Conservation (phyloP, 2,797 vertebrate species). For the Cetoscarus ocellatus region DNA sequence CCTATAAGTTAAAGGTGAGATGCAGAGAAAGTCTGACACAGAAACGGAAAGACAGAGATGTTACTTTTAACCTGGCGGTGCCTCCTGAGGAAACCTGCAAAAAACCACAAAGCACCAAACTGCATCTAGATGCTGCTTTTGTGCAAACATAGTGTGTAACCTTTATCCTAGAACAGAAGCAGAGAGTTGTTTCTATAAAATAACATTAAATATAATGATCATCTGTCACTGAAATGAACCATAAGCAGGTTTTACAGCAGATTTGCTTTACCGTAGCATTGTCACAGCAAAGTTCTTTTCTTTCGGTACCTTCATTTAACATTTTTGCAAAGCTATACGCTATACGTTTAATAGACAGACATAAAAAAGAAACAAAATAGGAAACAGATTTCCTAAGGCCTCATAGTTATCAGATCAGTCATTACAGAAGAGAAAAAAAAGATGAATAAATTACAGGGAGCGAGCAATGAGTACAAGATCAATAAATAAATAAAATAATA, state of each 20-base stretch:
- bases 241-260: background rate
- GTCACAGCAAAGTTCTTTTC: too few species aligned
- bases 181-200: background rate
- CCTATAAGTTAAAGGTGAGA: slow-evolving; percentile 2
- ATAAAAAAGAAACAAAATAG: too few species aligned
- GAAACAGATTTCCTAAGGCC: too few species aligned
- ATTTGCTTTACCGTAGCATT: background rate
- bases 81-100: slow-evolving; percentile 86
- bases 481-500: too few species aligned
- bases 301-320: too few species aligned
- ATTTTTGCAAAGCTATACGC: too few species aligned
- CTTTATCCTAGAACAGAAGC: slow-evolving; percentile 8
- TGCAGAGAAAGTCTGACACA: background rate
- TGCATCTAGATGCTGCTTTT: slow-evolving; percentile 69
- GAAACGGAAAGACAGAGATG: slow-evolving; percentile 9
- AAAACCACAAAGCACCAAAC: slow-evolving; percentile 85
- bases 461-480: too few species aligned
- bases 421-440: too few species aligned
- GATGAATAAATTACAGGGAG: too few species aligned
- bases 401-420: too few species aligned
- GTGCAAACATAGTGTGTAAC: slow-evolving; percentile 47
- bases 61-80: slow-evolving; percentile 53
- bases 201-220: too few species aligned
- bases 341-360: too few species aligned
- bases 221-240: background rate